These are phyloP conservation scores for Poecilobothrus nobilitatus DNA, from an alignment of 2,888 invertebrate species.

Conservation along the genomic window DNA sequence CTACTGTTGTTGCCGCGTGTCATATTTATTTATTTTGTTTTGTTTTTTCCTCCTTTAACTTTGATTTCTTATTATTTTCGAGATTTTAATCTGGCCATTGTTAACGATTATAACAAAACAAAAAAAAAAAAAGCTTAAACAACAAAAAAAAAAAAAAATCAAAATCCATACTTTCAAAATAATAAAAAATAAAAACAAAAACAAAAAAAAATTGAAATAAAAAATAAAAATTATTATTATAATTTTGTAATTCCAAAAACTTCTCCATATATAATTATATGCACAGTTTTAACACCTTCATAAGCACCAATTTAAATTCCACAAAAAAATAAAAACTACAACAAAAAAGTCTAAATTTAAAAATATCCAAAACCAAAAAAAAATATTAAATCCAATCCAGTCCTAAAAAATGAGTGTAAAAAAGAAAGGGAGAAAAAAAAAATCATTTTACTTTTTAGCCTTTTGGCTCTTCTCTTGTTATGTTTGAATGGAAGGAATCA, in stretches of 20 bases:
- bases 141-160: not conserved
- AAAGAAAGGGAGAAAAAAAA: not conserved
- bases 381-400: not conserved
- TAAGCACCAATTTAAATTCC: constrained; percentile 6
- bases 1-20: not conserved
- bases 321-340: not conserved
- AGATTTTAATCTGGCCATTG: constrained; percentile 4
- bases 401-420: not conserved
- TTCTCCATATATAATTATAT: constrained; percentile 6
- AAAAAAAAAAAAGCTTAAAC: not conserved
- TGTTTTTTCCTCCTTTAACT: not conserved
- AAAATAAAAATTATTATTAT: not conserved
- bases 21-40: not conserved
- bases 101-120: not conserved
- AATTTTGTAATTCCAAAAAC: not conserved
- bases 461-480: not conserved
- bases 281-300: constrained; percentile 6
- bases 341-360: no score
- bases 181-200: not conserved
- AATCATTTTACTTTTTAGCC: not conserved
- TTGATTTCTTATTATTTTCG: not conserved
- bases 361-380: no score
- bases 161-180: constrained; percentile 3
- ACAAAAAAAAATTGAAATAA: no score
- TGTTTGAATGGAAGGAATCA: not conserved